Evolutionary conservation across 92 coral and sea anemone species (phyloP), one percentile per base, ranked within the genome.

Genomic region (Isaurus tuberculatus): DNA sequence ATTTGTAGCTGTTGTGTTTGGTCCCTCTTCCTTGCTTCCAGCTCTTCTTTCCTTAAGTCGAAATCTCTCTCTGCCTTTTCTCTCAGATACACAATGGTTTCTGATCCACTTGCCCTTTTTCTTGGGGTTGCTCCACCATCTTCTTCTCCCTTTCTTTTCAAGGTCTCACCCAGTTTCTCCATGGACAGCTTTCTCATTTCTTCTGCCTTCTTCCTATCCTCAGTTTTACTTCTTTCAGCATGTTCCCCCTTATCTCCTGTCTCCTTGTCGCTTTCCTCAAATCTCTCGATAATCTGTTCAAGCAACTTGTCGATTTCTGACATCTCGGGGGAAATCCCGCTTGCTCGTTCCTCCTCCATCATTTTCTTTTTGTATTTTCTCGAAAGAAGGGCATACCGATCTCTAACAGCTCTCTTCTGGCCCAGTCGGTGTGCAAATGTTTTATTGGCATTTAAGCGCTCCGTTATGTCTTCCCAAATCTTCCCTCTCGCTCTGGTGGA

Each of bases 101-200:
- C 61, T 63, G 69, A 63, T 28, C 88, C 88, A 6, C 34, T 25
- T 44, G 64, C 34, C 66, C 89, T 78, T 28, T 79, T 86, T 34
- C 57, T 84, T 3, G 85, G 89, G 20, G 79, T 67, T 30, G 13
- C 63, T 43, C 33, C 70, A 31, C 79, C 58, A 19, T 79, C 89
- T 33, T 69, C 85, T 3, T 48, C 55, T 66, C 58, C 89, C 70
- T 79, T 86, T 71, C 89, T 69, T 86, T 79, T 79, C 85, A 30
- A 19, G 20, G 89, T 68, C 63, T 86, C 89, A 8, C 89, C 85
- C 17, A 86, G 85, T 58, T 79, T 86, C 73, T 70, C 85, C 88
- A 74, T 84, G n/a, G 89, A 86, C 10, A 51, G 30, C 14, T 86
- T 79, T 43, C 88, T 75, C 78, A 85, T 46, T 73, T 85, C 83